phyloP scores from a whole-genome alignment of 1,140 invertebrate species.

The Cyclargus thomasi region DNA sequence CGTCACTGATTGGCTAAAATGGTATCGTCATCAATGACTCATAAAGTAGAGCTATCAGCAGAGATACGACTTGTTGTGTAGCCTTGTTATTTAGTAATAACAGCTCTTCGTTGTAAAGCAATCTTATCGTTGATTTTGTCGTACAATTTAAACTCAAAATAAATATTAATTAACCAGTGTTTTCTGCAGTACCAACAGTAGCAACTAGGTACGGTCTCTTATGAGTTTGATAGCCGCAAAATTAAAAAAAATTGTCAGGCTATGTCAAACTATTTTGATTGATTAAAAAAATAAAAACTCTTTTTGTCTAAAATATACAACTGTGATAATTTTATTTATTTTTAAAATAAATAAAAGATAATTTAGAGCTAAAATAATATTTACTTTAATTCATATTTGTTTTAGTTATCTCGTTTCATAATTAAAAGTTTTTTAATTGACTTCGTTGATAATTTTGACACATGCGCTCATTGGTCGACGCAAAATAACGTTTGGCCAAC shows the following conservation, averaged over 20 bases:
- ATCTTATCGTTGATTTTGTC: constrained; percentile 38
- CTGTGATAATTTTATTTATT: neutral
- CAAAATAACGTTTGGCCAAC: constrained; percentile 62
- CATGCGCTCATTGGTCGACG: constrained; percentile 66
- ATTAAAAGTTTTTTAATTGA: constrained; percentile 47
- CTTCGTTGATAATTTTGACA: constrained; percentile 57
- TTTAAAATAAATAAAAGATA: constrained; percentile 9
- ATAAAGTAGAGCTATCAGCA: constrained; percentile 47
- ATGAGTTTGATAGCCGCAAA: constrained; percentile 33
- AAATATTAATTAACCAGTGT: constrained; percentile 29
- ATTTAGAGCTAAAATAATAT: neutral
- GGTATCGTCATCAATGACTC: constrained; percentile 60
- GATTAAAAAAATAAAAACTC: neutral
- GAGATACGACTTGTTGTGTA: constrained; percentile 30
- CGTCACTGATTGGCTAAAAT: constrained; percentile 53
- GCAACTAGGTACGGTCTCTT: constrained; percentile 21
- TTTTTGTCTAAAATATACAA: neutral
- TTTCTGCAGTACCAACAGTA: constrained; percentile 33
- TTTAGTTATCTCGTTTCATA: constrained; percentile 17
- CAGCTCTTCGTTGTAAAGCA: constrained; percentile 38
- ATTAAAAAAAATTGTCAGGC: constrained; percentile 52
- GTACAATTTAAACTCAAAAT: constrained; percentile 24
- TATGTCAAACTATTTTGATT: constrained; percentile 28
- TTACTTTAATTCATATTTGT: neutral
- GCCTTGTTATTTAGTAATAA: too few species aligned